These are phyloP conservation scores for Anthoscopus minutus DNA, from an alignment of 2,113 vertebrate species.

Conservation along the genomic window DNA sequence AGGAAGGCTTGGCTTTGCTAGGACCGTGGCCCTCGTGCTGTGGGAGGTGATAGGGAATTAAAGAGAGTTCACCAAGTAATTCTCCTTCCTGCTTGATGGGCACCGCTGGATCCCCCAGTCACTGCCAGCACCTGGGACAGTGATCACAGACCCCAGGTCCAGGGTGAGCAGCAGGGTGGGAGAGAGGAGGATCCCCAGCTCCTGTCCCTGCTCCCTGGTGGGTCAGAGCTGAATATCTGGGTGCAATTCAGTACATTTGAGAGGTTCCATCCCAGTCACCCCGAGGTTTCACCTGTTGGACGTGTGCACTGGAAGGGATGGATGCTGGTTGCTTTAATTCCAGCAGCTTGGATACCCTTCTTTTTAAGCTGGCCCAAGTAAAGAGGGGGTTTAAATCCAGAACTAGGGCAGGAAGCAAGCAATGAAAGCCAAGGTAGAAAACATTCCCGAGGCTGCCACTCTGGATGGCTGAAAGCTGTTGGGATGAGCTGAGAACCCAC, in stretches of 20 bases:
- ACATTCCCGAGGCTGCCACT: not conserved
- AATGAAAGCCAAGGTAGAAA: not conserved
- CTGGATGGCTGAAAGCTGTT: not conserved
- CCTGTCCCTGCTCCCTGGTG: not conserved
- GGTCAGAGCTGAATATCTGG: not conserved
- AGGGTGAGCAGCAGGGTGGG: not conserved
- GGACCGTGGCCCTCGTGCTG: not conserved
- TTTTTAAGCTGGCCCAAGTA: not conserved
- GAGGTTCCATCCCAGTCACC: not conserved
- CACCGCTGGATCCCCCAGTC: not conserved
- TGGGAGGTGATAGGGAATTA: not conserved
- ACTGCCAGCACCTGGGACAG: not conserved
- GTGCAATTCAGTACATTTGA: not conserved
- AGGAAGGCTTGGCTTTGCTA: not conserved
- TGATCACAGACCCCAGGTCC: not conserved
- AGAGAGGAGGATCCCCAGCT: not conserved
- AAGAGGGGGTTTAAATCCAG: not conserved
- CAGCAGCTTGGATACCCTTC: not conserved
- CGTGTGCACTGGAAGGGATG: not conserved
- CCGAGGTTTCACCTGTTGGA: not conserved
- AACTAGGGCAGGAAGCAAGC: not conserved
- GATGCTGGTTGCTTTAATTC: not conserved
- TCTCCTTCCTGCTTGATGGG: not conserved
- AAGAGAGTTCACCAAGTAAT: not conserved
- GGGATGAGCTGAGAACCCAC: not conserved